Conservation (phyloP, 2,888 invertebrate species). For the Itoplectis maculator region DNA sequence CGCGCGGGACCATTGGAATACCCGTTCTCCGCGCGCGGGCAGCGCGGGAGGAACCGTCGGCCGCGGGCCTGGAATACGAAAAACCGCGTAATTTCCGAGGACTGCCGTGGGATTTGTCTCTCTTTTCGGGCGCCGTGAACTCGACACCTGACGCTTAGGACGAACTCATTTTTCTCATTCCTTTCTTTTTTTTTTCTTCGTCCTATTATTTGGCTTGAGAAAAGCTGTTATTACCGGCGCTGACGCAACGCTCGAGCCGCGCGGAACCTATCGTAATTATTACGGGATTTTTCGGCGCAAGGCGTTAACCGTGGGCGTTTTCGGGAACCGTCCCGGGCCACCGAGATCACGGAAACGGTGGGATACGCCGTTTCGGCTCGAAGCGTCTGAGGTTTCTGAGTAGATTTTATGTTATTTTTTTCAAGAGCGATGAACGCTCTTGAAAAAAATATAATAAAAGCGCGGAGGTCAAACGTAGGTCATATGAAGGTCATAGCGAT, state of each 20-base stretch:
- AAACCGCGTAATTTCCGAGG: conserved; percentile 19
- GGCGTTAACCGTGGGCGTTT: conserved; percentile 41
- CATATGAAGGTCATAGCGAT: too few relatives aligned
- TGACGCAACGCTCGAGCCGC: conserved; percentile 37
- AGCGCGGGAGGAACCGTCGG: conserved; percentile 17
- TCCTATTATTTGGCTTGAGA: not conserved
- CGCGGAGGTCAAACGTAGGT: too few relatives aligned
- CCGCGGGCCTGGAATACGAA: conserved; percentile 28
- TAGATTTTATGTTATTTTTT: too few relatives aligned
- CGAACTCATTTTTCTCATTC: conserved; percentile 9
- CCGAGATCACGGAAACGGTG: conserved; percentile 57
- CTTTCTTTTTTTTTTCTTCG: not conserved
- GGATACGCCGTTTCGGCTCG: conserved; percentile 14
- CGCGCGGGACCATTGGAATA: conserved; percentile 68
- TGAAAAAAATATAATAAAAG: too few relatives aligned
- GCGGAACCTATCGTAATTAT: conserved; percentile 61
- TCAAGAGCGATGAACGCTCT: too few relatives aligned
- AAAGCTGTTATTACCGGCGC: conserved; percentile 38
- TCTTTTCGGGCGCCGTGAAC: conserved; percentile 35
- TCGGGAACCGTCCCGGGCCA: conserved; percentile 49
- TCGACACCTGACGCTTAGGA: conserved; percentile 25
- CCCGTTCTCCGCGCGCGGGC: conserved; percentile 63
- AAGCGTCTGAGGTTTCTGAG: too few relatives aligned
- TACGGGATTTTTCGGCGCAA: conserved; percentile 66
- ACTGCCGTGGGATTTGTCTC: conserved; percentile 4